These are phyloP conservation scores for Tineola bisselliella DNA, from an alignment of 2,888 invertebrate species.

Conservation along the genomic window DNA sequence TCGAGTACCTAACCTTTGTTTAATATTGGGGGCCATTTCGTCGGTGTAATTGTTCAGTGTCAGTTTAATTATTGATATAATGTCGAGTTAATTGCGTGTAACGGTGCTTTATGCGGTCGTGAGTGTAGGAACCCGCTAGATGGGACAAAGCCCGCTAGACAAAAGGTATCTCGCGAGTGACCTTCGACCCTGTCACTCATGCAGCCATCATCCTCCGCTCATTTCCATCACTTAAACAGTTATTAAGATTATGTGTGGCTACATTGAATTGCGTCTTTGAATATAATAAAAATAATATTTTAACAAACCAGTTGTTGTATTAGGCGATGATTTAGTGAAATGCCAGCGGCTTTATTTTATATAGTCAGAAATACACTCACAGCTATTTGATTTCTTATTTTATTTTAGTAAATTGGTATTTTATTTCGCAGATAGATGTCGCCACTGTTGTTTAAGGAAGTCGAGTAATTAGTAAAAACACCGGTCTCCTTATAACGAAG, in stretches of 20 bases:
- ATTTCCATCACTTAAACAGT: conserved; percentile 10
- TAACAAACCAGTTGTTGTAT: not conserved
- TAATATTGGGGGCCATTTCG: not conserved
- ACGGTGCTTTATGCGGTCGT: not conserved
- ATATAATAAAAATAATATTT: not conserved
- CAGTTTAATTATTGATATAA: conserved; percentile 1
- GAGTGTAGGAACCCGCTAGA: not conserved
- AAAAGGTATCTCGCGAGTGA: conserved; percentile 25
- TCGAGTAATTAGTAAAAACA: too few species aligned
- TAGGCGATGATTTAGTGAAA: conserved; percentile 10
- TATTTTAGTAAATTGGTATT: too few species aligned
- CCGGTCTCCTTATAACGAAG: too few species aligned
- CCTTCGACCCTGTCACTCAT: conserved; percentile 20
- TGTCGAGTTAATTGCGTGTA: conserved; percentile 2
- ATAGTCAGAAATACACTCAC: too few species aligned
- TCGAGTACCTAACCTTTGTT: conserved; percentile 8
- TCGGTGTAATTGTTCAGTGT: conserved; percentile 12
- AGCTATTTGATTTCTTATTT: too few species aligned
- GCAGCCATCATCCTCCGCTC: conserved; percentile 7
- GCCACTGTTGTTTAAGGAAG: too few species aligned
- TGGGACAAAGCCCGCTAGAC: conserved; percentile 20
- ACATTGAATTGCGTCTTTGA: not conserved
- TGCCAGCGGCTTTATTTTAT: too few species aligned
- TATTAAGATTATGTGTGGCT: not conserved
- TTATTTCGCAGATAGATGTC: too few species aligned